Conservation (phyloP, 2,888 invertebrate species). For the Strigamia transsilvanica region DNA sequence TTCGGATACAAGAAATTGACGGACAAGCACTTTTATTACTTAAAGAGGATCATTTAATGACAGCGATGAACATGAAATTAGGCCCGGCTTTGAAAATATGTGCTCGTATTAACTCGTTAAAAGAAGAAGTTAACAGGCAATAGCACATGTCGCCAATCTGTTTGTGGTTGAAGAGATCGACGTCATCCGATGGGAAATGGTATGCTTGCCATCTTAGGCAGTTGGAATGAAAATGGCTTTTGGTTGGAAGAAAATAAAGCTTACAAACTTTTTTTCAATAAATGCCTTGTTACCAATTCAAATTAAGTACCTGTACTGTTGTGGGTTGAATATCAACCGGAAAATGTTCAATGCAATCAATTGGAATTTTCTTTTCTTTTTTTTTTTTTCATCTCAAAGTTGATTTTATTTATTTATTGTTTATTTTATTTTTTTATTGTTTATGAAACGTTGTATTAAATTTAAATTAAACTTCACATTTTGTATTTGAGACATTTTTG, state of each 20-base stretch:
- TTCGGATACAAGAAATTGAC: slow-evolving; percentile 93
- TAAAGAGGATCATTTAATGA: slow-evolving; percentile 92
- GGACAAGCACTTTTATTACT: slow-evolving; percentile 92
- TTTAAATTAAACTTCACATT: neutral
- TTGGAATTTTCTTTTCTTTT: neutral
- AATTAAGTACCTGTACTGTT: slow-evolving; percentile 26
- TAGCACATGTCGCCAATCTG: slow-evolving; percentile 19
- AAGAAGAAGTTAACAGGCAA: slow-evolving; percentile 55
- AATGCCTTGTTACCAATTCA: slow-evolving; percentile 3
- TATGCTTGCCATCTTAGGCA: slow-evolving; percentile 41
- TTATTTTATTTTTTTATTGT: neutral
- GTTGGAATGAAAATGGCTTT: slow-evolving; percentile 39
- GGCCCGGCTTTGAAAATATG: slow-evolving; percentile 96
- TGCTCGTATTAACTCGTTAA: slow-evolving; percentile 74
- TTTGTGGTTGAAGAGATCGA: slow-evolving; percentile 38
- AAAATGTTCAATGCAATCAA: slow-evolving; percentile 31
- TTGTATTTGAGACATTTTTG: neutral
- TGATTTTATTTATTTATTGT: neutral
- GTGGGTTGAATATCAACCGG: neutral
- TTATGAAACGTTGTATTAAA: neutral
- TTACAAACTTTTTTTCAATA: neutral
- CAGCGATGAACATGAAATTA: slow-evolving; percentile 92
- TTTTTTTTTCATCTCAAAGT: neutral
- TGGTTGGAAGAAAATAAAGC: neutral
- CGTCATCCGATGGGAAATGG: slow-evolving; percentile 34